A percentile compares a stretch with the other conserved stretches of the same genome.
Evolutionary conservation across 1,140 invertebrate species (phyloP).

Genomic region (Eueides isabella): DNA sequence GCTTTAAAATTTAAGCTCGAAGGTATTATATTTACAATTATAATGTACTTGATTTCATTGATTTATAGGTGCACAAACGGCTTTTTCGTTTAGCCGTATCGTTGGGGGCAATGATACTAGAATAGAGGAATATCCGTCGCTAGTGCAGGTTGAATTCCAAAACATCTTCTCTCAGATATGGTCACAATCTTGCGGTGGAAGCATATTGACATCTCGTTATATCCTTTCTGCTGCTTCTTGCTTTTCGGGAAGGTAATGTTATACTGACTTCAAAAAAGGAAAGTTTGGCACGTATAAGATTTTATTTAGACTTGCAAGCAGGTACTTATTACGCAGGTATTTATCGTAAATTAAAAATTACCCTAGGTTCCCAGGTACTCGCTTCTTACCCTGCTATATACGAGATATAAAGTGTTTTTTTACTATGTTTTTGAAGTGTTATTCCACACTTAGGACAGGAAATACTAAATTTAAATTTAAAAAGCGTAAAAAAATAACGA

Average conservation of each 20-base stretch:
- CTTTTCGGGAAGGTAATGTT: slow-evolving; percentile 46
- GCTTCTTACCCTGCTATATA: too few relatives aligned
- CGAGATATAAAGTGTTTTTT: too few relatives aligned
- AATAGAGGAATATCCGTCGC: slow-evolving; percentile 54
- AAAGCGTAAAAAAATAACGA: too few relatives aligned
- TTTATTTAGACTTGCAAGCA: too few relatives aligned
- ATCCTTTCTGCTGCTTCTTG: slow-evolving; percentile 61
- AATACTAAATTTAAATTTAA: too few relatives aligned
- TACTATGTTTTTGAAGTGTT: too few relatives aligned
- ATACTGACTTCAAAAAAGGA: slow-evolving; percentile 7
- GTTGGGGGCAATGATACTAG: slow-evolving; percentile 56
- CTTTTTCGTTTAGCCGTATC: slow-evolving; percentile 39
- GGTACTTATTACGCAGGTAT: too few relatives aligned
- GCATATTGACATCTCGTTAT: slow-evolving; percentile 47
- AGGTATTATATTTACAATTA: neutral
- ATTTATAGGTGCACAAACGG: neutral
- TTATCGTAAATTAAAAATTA: too few relatives aligned
- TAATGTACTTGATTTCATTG: neutral
- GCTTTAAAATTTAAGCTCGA: too few relatives aligned
- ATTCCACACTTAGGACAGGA: too few relatives aligned
- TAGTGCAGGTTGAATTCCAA: slow-evolving; percentile 53
- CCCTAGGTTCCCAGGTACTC: too few relatives aligned
- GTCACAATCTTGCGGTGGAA: slow-evolving; percentile 55
- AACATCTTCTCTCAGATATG: slow-evolving; percentile 41
- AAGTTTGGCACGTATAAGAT: too few relatives aligned